A percentile compares a stretch with the other conserved stretches of the same genome.
Evolutionary conservation across 1,140 invertebrate genomes (phyloP).

Genomic region (Tetramorium parvispinum): DNA sequence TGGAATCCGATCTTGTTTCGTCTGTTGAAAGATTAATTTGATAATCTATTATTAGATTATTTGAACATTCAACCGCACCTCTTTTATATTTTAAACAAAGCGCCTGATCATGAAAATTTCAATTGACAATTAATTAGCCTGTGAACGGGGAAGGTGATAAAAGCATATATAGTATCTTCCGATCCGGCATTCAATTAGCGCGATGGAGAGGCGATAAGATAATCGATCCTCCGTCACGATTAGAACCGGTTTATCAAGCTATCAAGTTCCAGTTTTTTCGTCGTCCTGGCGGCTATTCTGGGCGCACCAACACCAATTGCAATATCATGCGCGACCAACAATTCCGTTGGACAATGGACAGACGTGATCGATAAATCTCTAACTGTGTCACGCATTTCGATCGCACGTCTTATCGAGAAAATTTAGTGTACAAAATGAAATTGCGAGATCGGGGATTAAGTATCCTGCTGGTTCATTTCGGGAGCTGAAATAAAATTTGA

Average conservation of each 20-base stretch:
- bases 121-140: conserved; percentile 29
- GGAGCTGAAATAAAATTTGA: not conserved
- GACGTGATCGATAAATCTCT: conserved; percentile 20
- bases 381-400: not conserved
- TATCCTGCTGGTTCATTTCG: not conserved
- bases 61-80: not conserved
- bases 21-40: not conserved
- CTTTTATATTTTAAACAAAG: not conserved
- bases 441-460: not conserved
- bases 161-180: not conserved
- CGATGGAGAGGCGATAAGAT: conserved; percentile 36
- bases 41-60: not conserved
- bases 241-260: conserved; percentile 59
- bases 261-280: conserved; percentile 43
- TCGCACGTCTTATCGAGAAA: not conserved
- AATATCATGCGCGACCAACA: not conserved
- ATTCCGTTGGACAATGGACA: not conserved
- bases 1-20: not conserved
- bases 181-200: conserved; percentile 29
- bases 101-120: conserved; percentile 1
- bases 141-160: not conserved
- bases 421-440: not conserved
- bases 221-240: conserved; percentile 43
- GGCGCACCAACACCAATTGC: not conserved
- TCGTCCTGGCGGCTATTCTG: conserved; percentile 23